Base-by-base conservation (phyloP, 2,888 invertebrate genomes). In the Lapara coniferarum region DNA sequence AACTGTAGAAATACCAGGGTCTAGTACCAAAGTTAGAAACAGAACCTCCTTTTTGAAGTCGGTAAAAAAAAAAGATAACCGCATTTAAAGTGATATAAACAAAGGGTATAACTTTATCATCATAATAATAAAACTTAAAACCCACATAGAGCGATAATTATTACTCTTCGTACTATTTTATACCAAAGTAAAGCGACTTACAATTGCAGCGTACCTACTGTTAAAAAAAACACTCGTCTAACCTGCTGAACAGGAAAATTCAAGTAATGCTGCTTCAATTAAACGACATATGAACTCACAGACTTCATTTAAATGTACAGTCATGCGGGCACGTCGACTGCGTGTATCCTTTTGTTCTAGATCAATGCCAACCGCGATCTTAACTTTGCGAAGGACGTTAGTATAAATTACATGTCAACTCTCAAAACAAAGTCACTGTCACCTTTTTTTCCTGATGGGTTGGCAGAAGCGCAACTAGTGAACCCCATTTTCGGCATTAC, bases 291-390 rank as follows among this genome's bases (percentile, higher is more conserved):
- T 63, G 63, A 63, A 63, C 63, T 63, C 59, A 63, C 70, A 49
- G 67, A 57, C 30, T 69, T 55, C 70, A 76, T 79, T 81, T 72
- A 73, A 69, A 74, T 74, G 72, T 73, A 72, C 66, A 75, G 77
- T 74, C 80, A 78, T 78, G 77, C 75, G 67, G 71, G 69, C 66
- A 63, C 73, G 73, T 71, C 44, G 44, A 67, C 46, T 19, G 19
- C 67, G 71, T 72, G 74, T 71, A 75, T 78, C 74, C 76, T 71
- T 77, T 79, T 75, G 73, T 74, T 71, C 69, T 73, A 52, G 66
- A 70, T 66, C 66, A 72, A 69, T 70, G 58, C 44, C 69, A 73
- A 71, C 79, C 74, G 76, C 73, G 70, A 74, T 75, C 78, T 73
- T 72, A 46, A 44, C 46, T 44, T 13, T 37, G 37, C 8, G 37